Evolutionary conservation across 2,797 vertebrate genomes (phyloP).

Genomic region (Melanotaenia pygmaea): DNA sequence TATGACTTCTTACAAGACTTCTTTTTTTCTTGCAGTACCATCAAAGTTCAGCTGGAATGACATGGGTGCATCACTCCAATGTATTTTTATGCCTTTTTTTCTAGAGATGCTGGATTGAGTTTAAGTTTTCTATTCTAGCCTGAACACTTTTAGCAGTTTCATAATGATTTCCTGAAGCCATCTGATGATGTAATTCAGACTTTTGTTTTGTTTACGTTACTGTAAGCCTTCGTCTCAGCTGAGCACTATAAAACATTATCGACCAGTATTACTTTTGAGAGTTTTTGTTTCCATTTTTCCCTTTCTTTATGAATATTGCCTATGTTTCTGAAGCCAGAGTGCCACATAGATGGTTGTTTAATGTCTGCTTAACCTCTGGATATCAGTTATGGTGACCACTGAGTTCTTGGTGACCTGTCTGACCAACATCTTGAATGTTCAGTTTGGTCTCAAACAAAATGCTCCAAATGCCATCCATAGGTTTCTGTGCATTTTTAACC

Average conservation of each 20-base stretch:
- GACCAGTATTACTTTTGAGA: no score
- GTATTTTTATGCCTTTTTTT: background rate
- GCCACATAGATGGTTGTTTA: background rate
- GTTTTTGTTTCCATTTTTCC: background rate
- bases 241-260: no score
- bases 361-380: no score
- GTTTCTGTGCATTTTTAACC: no score
- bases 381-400: no score
- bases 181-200: background rate
- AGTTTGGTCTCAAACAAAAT: no score
- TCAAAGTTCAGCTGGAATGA: background rate
- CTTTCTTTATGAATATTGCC: background rate
- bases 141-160: background rate
- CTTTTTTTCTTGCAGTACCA: no score
- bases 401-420: no score
- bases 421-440: no score
- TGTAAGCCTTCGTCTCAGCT: background rate
- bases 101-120: background rate
- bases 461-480: no score
- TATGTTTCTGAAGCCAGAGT: background rate
- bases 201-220: background rate
- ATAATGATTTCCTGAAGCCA: background rate
- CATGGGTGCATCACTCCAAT: background rate
- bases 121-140: background rate
- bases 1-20: no score